Conservation (phyloP, 2,797 vertebrate genomes). For the Eleutherodactylus coqui region DNA sequence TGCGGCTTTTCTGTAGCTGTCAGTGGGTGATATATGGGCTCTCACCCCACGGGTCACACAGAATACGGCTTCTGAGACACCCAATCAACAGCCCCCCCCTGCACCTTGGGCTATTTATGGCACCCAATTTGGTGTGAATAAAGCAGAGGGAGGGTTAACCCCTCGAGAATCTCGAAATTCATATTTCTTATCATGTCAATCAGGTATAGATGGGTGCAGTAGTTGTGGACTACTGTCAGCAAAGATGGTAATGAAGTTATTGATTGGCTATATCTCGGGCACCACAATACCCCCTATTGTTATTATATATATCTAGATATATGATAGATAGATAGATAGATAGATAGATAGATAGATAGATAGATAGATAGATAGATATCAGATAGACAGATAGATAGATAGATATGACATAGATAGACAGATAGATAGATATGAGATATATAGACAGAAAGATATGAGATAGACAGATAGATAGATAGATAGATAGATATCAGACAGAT, state of each 20-base stretch:
- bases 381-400: too few relatives aligned
- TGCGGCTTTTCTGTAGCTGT: slow-evolving; percentile 98
- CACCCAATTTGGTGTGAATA: slow-evolving; percentile 62
- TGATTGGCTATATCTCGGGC: not conserved
- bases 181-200: slow-evolving; percentile 44
- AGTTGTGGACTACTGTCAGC: too few relatives aligned
- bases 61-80: slow-evolving; percentile 70
- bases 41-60: slow-evolving; percentile 91
- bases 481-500: too few relatives aligned
- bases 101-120: slow-evolving; percentile 60
- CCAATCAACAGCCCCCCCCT: slow-evolving; percentile 58
- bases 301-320: not conserved
- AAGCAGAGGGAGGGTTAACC: slow-evolving; percentile 51
- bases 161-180: slow-evolving; percentile 21
- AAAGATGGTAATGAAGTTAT: not conserved
- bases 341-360: too few relatives aligned
- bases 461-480: too few relatives aligned
- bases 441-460: too few relatives aligned
- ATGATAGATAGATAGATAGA: too few relatives aligned
- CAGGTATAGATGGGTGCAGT: not conserved
- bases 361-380: too few relatives aligned
- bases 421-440: too few relatives aligned
- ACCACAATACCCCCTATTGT: not conserved
- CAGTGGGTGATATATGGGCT: slow-evolving; percentile 98
- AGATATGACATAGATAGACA: too few relatives aligned